These are phyloP conservation scores for Acromyrmex charruanus DNA, from an alignment of 1,140 invertebrate species.

Conservation along the genomic window DNA sequence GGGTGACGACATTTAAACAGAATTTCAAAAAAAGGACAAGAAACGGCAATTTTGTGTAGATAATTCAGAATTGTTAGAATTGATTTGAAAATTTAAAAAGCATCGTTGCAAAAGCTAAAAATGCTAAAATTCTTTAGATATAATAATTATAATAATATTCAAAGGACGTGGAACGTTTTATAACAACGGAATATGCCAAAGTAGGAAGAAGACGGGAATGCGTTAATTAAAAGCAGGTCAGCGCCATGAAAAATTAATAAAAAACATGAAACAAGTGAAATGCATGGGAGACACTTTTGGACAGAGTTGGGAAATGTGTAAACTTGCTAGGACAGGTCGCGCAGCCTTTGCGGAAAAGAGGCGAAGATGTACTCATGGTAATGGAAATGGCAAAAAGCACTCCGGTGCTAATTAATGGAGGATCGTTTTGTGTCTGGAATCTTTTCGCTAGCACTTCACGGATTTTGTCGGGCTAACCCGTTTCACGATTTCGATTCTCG, in stretches of 20 bases:
- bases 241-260: conserved; percentile 55
- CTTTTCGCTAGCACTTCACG: conserved; percentile 45
- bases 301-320: conserved; percentile 64
- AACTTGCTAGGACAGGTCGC: conserved; percentile 67
- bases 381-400: conserved; percentile 77
- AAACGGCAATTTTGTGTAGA: background rate
- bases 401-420: conserved; percentile 72
- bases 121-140: conserved; percentile 21
- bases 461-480: conserved; percentile 63
- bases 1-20: background rate
- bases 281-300: conserved; percentile 38
- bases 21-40: background rate
- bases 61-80: background rate
- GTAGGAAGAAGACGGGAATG: conserved; percentile 5
- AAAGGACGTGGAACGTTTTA: conserved; percentile 7
- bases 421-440: conserved; percentile 72
- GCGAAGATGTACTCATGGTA: conserved; percentile 61
- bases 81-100: conserved; percentile 4
- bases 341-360: conserved; percentile 50
- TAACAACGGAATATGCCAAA: background rate
- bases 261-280: conserved; percentile 40
- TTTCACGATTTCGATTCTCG: conserved; percentile 50
- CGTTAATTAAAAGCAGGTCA: conserved; percentile 57
- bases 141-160: conserved; percentile 38
- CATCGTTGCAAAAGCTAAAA: conserved; percentile 6